Evolutionary conservation across 2,888 invertebrate genomes (phyloP), one percentile per base, ranked within the genome.

Genomic region (Leucoptera coffeella): DNA sequence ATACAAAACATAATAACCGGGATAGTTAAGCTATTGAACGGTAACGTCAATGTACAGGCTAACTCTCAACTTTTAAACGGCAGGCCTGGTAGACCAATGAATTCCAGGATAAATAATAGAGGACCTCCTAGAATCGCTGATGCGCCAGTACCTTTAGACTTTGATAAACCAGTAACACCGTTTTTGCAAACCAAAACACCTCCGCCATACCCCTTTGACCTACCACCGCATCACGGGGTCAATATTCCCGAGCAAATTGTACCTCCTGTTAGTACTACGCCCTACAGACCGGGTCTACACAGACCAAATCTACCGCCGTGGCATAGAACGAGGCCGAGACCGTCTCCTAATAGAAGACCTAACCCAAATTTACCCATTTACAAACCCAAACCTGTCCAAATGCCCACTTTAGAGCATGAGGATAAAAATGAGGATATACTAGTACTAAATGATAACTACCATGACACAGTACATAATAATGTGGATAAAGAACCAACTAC

Each of bases 1-100:
- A 89, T 92, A 30, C 89, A 91, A 50, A 90, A 92, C 42, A 90
- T 92, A 15, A 88, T 92, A 17, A 87, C 87, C 2, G 91, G 91
- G 6, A 84, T 92, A 25, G 90, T 91, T 0, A 90, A 91, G 48
- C 52, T 92, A 8, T 59, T 92, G 2, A 90, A 92, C 35, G 91
- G 91, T 1, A 90, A 91, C 40, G 89, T 89, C 0, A 89, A 89
- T 40, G 86, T 89, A 0, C 85, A 82, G 47, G 84, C 84, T 0
- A 86, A 85, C 37, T 81, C 84, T 0, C 80, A 79, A 29, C 58
- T 73, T 3, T 25, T 62, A 2, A 56, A 53, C 15, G 75, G 77
- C 1, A 67, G 85, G 30, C 82, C 82, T 3, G 44, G 73, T 9
- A 62, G 85, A 9, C 87, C 87, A 0, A 59, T 82, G 40, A 76